Evolutionary conservation across 2,797 vertebrate genomes (phyloP).

Genomic region (Acipenser transmontanus): DNA sequence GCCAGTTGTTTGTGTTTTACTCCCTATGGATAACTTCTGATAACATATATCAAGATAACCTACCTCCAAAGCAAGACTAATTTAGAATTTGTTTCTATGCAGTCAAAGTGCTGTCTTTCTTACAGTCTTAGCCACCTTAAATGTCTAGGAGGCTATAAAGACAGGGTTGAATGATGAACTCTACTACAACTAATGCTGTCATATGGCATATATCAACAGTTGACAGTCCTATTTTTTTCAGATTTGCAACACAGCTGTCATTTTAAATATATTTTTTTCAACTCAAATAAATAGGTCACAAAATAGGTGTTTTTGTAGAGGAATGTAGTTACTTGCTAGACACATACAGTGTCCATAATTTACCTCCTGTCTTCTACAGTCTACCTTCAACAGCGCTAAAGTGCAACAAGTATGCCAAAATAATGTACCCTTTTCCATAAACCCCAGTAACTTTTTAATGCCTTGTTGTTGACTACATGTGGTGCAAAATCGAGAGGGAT

Average conservation of each 20-base stretch:
- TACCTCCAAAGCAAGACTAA: not conserved
- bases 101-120: slow-evolving; percentile 6
- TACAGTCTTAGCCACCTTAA: slow-evolving; percentile 2
- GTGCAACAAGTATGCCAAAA: not conserved
- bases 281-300: too few species aligned
- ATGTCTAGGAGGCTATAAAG: not conserved
- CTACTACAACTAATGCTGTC: not conserved
- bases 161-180: not conserved
- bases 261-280: too few species aligned
- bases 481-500: too few species aligned
- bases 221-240: not conserved
- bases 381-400: too few species aligned
- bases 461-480: not conserved
- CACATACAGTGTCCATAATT: too few species aligned
- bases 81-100: slow-evolving; percentile 7
- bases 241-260: too few species aligned
- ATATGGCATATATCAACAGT: slow-evolving; percentile 3
- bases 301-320: too few species aligned
- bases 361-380: too few species aligned
- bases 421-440: not conserved
- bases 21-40: not conserved
- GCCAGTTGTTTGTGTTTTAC: not conserved
- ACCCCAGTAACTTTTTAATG: not conserved
- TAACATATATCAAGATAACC: slow-evolving; percentile 4
- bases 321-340: too few species aligned